Evolutionary conservation across 2,113 vertebrate genomes (phyloP).

Genomic region (Corythoichthys intestinalis): DNA sequence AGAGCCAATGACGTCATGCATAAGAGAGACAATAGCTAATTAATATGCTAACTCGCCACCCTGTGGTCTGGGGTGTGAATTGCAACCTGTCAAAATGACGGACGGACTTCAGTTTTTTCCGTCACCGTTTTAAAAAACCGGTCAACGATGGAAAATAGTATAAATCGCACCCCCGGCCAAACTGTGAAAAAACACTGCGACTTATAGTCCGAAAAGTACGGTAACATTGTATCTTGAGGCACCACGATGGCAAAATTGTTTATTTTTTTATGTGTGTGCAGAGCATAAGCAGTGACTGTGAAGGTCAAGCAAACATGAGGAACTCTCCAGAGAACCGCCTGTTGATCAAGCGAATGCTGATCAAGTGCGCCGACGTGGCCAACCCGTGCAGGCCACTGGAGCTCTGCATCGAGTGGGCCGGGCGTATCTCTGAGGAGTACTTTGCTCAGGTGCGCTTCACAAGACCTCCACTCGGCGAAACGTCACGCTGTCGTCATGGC

Average conservation of each 20-base stretch:
- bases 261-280: slow-evolving; percentile 52
- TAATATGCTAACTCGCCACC: too few species aligned
- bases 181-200: too few species aligned
- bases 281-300: slow-evolving; percentile 79
- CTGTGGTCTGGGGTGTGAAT: too few species aligned
- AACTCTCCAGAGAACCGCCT: slow-evolving; percentile 91
- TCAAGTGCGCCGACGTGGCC: slow-evolving; percentile 94
- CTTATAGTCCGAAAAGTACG: too few species aligned
- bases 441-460: slow-evolving; percentile 83
- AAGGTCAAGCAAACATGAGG: slow-evolving; percentile 74
- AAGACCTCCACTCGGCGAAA: neutral
- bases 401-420: slow-evolving; percentile 93
- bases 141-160: too few species aligned
- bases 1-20: too few species aligned
- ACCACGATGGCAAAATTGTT: neutral
- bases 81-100: too few species aligned
- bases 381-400: slow-evolving; percentile 91
- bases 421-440: slow-evolving; percentile 94
- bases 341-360: slow-evolving; percentile 95
- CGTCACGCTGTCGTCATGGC: neutral
- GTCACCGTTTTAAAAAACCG: too few species aligned
- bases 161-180: too few species aligned
- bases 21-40: too few species aligned
- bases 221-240: neutral
- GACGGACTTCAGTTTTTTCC: too few species aligned